A percentile compares a stretch with the other conserved stretches of the same genome.
These are phyloP conservation scores for Tinamus major DNA, from an alignment of 2,797 vertebrate genomes.

Conservation along the genomic window DNA sequence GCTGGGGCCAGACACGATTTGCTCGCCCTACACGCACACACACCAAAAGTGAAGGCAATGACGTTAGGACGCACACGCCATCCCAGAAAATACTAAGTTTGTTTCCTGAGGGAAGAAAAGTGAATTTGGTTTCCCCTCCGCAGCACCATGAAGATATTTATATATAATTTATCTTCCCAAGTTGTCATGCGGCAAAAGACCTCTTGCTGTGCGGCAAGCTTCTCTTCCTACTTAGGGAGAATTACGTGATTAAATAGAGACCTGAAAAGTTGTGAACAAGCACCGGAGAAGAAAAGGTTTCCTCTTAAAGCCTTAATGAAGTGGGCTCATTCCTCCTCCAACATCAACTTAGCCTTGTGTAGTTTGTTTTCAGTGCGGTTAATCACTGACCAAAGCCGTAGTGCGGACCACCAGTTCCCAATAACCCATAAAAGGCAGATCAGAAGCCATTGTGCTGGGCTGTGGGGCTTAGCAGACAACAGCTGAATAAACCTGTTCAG, in stretches of 20 bases:
- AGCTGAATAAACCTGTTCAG: slow-evolving; percentile 91
- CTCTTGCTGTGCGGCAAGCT: slow-evolving; percentile 89
- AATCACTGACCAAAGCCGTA: slow-evolving; percentile 95
- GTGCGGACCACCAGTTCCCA: slow-evolving; percentile 96
- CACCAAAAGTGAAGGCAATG: not conserved
- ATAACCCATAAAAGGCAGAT: slow-evolving; percentile 98
- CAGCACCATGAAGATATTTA: slow-evolving; percentile 84
- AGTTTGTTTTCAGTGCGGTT: slow-evolving; percentile 97
- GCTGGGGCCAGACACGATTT: not conserved
- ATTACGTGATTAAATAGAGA: slow-evolving; percentile 97
- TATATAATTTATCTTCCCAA: slow-evolving; percentile 96
- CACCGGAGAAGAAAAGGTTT: slow-evolving; percentile 91
- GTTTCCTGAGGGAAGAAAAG: slow-evolving; percentile 77
- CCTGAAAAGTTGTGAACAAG: slow-evolving; percentile 94
- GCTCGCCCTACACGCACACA: not conserved
- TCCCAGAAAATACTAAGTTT: slow-evolving; percentile 69
- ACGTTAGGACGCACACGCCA: not conserved
- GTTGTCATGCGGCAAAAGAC: slow-evolving; percentile 92
- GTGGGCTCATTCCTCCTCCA: slow-evolving; percentile 94
- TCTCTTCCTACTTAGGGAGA: slow-evolving; percentile 93
- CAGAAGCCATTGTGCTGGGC: slow-evolving; percentile 93
- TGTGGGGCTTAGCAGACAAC: slow-evolving; percentile 95
- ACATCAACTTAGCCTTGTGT: slow-evolving; percentile 94
- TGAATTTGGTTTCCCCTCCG: slow-evolving; percentile 79
- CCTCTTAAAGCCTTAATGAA: slow-evolving; percentile 98